These are phyloP conservation scores for Trematomus bernacchii DNA, from an alignment of 2,797 vertebrate species.

Conservation along the genomic window DNA sequence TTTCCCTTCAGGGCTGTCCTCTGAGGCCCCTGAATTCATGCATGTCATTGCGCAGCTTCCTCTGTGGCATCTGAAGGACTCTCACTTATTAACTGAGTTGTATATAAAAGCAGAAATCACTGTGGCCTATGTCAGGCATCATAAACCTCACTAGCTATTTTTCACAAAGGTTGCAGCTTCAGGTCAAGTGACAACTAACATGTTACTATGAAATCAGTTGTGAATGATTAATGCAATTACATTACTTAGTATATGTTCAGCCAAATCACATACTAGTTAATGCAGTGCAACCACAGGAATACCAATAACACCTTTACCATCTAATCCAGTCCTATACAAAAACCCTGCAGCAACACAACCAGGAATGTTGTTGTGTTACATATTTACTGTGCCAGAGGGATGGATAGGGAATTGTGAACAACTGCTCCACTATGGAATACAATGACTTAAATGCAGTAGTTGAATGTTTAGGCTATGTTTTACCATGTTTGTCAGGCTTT, in stretches of 20 bases:
- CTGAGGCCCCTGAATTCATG: conserved; percentile 67
- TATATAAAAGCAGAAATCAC: conserved; percentile 26
- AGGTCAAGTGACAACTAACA: conserved; percentile 33
- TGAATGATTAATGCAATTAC: conserved; percentile 15
- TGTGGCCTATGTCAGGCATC: conserved; percentile 20
- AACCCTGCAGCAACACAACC: conserved; percentile 12
- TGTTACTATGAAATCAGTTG: conserved; percentile 19
- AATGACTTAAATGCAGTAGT: background rate
- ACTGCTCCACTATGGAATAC: no score
- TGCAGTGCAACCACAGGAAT: background rate
- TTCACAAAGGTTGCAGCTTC: conserved; percentile 27
- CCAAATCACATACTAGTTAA: background rate
- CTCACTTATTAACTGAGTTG: conserved; percentile 52
- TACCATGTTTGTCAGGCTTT: background rate
- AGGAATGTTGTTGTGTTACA: conserved; percentile 24
- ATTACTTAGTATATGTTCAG: conserved; percentile 4
- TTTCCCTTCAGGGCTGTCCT: conserved; percentile 45
- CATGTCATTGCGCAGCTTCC: conserved; percentile 72
- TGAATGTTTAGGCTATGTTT: background rate
- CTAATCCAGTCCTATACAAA: background rate
- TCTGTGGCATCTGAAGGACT: conserved; percentile 64
- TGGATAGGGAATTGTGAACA: background rate
- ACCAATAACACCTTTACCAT: conserved; percentile 9
- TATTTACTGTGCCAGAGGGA: conserved; percentile 12
- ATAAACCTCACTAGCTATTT: background rate